These are phyloP conservation scores for Mus spretus DNA, from an alignment of 2,797 vertebrate species.

Conservation along the genomic window DNA sequence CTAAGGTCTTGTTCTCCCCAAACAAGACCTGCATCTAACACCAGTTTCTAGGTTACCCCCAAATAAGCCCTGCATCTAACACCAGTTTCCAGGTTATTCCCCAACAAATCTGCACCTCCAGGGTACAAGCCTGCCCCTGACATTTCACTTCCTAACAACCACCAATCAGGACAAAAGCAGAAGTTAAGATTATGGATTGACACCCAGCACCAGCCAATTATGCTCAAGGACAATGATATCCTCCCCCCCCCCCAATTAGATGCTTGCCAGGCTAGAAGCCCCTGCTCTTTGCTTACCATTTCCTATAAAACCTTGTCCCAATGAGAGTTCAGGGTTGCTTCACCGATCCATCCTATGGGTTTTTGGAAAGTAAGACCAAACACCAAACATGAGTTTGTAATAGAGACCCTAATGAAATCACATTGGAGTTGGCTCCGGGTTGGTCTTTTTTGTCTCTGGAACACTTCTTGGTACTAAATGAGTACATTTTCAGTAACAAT, in stretches of 20 bases:
- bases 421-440: neutral
- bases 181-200: neutral
- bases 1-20: neutral
- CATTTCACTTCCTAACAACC: neutral
- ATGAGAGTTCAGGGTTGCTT: neutral
- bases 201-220: neutral
- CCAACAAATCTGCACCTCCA: neutral
- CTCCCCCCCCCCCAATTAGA: neutral
- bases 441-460: neutral
- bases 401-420: neutral
- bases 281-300: neutral
- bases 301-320: neutral
- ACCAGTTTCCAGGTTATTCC: neutral
- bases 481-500: neutral
- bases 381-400: neutral
- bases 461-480: neutral
- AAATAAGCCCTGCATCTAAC: neutral
- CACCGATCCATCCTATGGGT: neutral
- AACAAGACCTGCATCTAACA: neutral
- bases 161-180: neutral
- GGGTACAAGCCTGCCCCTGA: neutral
- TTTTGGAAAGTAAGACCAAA: neutral
- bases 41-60: neutral
- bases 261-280: neutral
- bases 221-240: neutral